Base-by-base conservation (phyloP, 2,113 vertebrate species). In the Podiceps cristatus region DNA sequence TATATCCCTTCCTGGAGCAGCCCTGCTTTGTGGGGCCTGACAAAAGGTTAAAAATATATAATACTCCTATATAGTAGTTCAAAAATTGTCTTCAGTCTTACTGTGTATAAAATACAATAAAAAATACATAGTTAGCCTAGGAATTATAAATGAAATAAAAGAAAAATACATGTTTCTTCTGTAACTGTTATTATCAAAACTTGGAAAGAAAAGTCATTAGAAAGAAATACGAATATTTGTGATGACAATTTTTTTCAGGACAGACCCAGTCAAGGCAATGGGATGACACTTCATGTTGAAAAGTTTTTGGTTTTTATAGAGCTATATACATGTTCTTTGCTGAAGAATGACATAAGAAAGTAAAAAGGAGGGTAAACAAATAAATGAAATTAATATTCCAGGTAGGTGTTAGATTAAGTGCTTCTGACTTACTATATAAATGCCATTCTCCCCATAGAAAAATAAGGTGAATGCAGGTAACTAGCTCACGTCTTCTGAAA, bases 1-100 rank as follows among this genome's bases (percentile, higher is more conserved):
- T 28, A 60, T 24, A 56, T 6, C 3, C 2, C 9, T 0, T 25
- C 37, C n/a, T 45, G 9, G 3, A n/a, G 11, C 9, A 89, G 13
- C 14, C 15, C 16, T 63, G 6, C 13, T 63, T 44, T 84, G 13
- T 4, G 6, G 2, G 22, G 3, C 8, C 24, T 83, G 42, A 40
- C 9, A 53, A 86, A 78, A n/a, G 7, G 13, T 49, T 60, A 35
- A 53, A 64, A 69, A 85, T 7, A 5, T 52, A 20, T 42, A 15
- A 17, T 20, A 2, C 42, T 45, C 11, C 12, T 53, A 44, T 16
- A 33, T 11, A 44, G 24, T 7, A 49, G 18, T 50, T 47, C 8
- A 55, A 53, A 37, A 45, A 4, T 1, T 59, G 14, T 59, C 11
- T 71, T 78, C 31, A 14, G 11, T 74, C 27, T 55, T 11, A 40